Evolutionary conservation across 2,888 invertebrate genomes (phyloP), one percentile per base, ranked within the genome.

Genomic region (Alloscopus bannaensis): DNA sequence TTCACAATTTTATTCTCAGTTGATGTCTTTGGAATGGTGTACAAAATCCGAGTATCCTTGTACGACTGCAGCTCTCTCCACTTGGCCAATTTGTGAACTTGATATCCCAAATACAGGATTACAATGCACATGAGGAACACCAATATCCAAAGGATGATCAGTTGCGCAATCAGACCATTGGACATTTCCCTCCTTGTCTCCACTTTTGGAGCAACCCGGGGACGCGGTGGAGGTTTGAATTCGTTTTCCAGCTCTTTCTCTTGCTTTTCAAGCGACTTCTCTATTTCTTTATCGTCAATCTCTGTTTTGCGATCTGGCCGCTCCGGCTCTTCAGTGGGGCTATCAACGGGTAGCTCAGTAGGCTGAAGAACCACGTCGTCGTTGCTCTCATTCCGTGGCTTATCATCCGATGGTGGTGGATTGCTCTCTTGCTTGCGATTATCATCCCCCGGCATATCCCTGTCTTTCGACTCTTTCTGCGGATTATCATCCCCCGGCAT

Each of bases 31-130:
- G 83, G 83, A 18, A 83, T 80, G 42, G 57, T 80, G 64, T 83
- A 83, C 2, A 83, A 52, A 11, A 83, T 80, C 31, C 83, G 52
- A 16, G 83, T 80, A 22, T 83, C 83, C 36, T 83, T 81, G 57
- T 83, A 83, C n/a, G 78, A 20, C 52, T 83, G 80, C 13, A 78
- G 36, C 18, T 83, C 50, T 45, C 64, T 83, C 83, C 83, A 83
- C 22, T 80, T 80, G 1, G 57, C 52, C 22, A 83, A 36, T 47
- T 71, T 71, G 40, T 73, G 64, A 1, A 81, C 64, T 18, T 83
- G 80, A 57, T 81, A 81, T 18, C 66, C 45, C 20, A 83, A 40
- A 29, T 31, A 60, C 3, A 42, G n/a, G 4, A 52, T 75, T 24
- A 47, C 18, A 2, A 26, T 57, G 3, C 52, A 18, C 18, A 81